These are phyloP conservation scores for Brachypodius melanocephalos DNA, from an alignment of 2,113 vertebrate genomes.

Conservation along the genomic window DNA sequence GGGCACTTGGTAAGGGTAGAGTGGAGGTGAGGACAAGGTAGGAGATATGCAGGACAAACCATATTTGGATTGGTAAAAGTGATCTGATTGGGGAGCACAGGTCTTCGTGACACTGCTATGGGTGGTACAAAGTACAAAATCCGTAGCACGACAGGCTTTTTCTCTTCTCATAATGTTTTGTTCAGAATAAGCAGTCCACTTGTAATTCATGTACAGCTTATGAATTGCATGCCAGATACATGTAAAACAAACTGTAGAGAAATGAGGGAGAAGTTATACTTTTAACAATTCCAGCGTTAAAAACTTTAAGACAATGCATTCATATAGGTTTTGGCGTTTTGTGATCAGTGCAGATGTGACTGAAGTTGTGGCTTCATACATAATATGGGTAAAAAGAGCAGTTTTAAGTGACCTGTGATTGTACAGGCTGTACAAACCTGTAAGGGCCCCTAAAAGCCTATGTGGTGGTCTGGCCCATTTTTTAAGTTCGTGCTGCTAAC, in stretches of 20 bases:
- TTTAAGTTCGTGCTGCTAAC: not conserved
- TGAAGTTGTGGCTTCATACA: not conserved
- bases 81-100: not conserved
- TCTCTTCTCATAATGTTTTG: not conserved
- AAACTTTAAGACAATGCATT: not conserved
- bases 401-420: not conserved
- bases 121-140: not conserved
- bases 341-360: not conserved
- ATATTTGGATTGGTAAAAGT: not conserved
- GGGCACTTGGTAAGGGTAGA: not conserved
- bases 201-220: not conserved
- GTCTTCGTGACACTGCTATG: accelerated
- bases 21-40: not conserved
- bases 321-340: not conserved
- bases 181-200: not conserved
- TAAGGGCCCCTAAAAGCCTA: not conserved
- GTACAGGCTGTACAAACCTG: not conserved
- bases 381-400: not conserved
- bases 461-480: not conserved
- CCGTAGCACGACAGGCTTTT: not conserved
- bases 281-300: not conserved
- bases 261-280: not conserved
- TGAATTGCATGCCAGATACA: not conserved
- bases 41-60: not conserved
- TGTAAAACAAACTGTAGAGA: not conserved